Conservation (phyloP, 37 sponge, comb jelly and placozoan species). For the Hexactinellida sp. region DNA sequence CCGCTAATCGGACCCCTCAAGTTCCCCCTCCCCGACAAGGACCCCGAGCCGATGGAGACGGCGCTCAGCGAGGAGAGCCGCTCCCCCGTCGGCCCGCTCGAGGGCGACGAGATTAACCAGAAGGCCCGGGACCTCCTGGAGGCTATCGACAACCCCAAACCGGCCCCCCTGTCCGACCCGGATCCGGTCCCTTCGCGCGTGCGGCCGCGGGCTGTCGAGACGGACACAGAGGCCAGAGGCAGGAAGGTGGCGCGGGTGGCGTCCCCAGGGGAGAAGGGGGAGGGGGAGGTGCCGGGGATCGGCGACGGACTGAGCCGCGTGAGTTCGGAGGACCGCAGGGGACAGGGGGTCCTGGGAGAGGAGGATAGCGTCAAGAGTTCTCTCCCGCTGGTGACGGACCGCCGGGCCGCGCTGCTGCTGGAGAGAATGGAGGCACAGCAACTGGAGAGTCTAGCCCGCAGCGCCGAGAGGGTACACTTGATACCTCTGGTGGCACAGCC, state of each 20-base stretch:
- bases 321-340: neutral
- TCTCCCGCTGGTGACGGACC: neutral
- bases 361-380: constrained; percentile 7
- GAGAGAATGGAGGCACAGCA: constrained; percentile 14
- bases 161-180: neutral
- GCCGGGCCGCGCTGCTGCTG: neutral
- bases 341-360: neutral
- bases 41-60: neutral
- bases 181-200: neutral
- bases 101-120: neutral
- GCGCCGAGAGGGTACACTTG: neutral
- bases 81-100: neutral
- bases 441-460: neutral
- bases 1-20: neutral
- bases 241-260: neutral
- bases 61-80: neutral
- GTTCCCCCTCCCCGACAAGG: constrained; percentile 13
- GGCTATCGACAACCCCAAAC: neutral
- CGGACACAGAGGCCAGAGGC: neutral
- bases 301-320: neutral
- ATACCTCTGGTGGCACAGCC: neutral
- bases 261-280: neutral
- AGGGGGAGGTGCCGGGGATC: neutral
- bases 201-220: neutral
- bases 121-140: neutral